Conservation (phyloP, 2,113 vertebrate genomes). For the Tenrec ecaudatus region DNA sequence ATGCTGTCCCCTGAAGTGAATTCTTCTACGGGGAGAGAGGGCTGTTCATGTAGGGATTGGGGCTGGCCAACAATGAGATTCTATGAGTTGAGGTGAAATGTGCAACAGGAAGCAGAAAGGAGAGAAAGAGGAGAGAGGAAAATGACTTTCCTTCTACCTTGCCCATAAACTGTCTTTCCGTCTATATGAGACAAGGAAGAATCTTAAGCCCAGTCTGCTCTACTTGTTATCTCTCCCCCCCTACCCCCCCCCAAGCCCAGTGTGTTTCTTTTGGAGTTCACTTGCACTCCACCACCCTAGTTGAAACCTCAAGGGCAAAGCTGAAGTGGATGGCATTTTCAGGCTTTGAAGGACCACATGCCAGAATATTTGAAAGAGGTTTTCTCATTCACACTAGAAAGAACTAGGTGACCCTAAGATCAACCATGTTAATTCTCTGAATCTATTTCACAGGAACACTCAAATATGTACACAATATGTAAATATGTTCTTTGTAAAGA, state of each 20-base stretch:
- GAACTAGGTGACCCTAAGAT: slow-evolving; percentile 16
- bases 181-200: background rate
- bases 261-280: background rate
- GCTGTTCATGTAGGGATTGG: no score
- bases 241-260: background rate
- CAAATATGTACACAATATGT: background rate
- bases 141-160: background rate
- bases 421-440: background rate
- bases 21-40: no score
- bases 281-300: background rate
- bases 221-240: background rate
- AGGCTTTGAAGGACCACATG: background rate
- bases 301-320: slow-evolving; percentile 33
- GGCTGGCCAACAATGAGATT: background rate
- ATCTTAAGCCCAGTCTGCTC: background rate
- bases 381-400: slow-evolving; percentile 16
- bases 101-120: background rate
- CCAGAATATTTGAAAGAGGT: background rate
- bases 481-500: background rate
- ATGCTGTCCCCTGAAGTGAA: no score
- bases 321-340: background rate
- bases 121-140: background rate
- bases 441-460: background rate
- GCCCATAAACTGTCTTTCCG: background rate
- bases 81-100: background rate